Evolutionary conservation across 2,888 invertebrate genomes (phyloP).

Genomic region (Flabesymbios commensalis): DNA sequence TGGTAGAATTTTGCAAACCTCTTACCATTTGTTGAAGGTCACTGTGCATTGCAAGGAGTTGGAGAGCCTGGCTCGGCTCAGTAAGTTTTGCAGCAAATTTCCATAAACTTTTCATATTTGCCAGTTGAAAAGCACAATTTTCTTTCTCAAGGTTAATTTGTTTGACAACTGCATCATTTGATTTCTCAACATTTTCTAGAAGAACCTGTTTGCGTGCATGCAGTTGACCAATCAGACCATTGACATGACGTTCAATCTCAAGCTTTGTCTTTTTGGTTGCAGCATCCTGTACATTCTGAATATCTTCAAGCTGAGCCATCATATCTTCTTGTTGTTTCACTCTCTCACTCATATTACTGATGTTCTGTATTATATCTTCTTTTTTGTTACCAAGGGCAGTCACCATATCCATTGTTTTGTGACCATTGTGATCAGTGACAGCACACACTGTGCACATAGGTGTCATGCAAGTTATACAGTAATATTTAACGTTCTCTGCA

Average conservation of each 20-base stretch:
- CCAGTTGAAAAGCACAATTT: constrained; percentile 24
- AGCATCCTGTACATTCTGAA: constrained; percentile 28
- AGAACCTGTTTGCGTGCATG: constrained; percentile 23
- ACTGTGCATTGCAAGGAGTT: constrained; percentile 32
- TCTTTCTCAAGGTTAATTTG: constrained; percentile 27
- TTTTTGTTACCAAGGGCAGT: constrained; percentile 27
- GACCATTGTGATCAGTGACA: constrained; percentile 29
- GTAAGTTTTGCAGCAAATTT: constrained; percentile 33
- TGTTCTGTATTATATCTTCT: constrained; percentile 17
- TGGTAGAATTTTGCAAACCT: constrained; percentile 7
- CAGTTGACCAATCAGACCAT: constrained; percentile 23
- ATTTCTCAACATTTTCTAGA: constrained; percentile 27
- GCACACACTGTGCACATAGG: constrained; percentile 34
- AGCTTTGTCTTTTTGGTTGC: constrained; percentile 29
- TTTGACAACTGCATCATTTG: constrained; percentile 21
- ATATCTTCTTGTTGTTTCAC: constrained; percentile 25
- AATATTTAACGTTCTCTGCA: constrained; percentile 31
- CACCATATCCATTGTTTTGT: constrained; percentile 24
- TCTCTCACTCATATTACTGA: constrained; percentile 26
- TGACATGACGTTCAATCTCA: constrained; percentile 30
- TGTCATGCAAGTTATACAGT: constrained; percentile 27
- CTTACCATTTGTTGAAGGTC: constrained; percentile 32
- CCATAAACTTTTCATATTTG: constrained; percentile 36
- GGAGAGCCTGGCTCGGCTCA: constrained; percentile 31
- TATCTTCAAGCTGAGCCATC: constrained; percentile 25